Conservation (phyloP, 2,113 vertebrate genomes). For the Vicugna pacos region DNA sequence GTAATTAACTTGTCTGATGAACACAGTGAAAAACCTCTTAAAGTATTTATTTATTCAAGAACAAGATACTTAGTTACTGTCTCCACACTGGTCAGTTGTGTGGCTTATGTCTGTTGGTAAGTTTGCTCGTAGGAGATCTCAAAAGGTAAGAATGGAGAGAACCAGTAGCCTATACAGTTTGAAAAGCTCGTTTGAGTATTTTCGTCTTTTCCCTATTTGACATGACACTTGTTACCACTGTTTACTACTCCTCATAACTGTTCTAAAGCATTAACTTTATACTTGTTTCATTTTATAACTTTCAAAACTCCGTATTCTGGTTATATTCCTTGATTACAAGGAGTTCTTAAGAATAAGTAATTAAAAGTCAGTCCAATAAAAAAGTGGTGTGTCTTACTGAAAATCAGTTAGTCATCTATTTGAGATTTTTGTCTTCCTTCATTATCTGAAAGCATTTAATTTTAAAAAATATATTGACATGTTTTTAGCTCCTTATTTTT, state of each 20-base stretch:
- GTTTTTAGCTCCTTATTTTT: not conserved
- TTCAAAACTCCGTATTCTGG: not conserved
- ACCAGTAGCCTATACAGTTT: not conserved
- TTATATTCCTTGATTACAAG: not conserved
- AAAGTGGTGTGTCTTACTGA: not conserved
- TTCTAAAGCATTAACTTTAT: not conserved
- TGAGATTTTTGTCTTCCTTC: not conserved
- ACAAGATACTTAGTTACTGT: not conserved
- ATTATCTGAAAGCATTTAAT: not conserved
- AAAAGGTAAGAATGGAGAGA: not conserved
- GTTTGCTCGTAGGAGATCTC: not conserved
- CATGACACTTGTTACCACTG: not conserved
- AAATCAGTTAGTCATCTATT: not conserved
- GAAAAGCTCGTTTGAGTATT: not conserved
- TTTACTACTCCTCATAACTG: not conserved
- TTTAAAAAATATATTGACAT: not conserved
- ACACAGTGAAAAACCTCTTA: not conserved
- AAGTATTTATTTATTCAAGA: not conserved
- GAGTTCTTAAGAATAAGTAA: not conserved
- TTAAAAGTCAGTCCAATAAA: not conserved
- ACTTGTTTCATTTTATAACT: not conserved
- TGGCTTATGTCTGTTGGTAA: not conserved
- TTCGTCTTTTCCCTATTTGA: not conserved
- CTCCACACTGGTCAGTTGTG: not conserved
- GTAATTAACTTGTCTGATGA: not conserved